Conservation (phyloP, 2,113 vertebrate genomes). For the Chinchilla lanigera region DNA sequence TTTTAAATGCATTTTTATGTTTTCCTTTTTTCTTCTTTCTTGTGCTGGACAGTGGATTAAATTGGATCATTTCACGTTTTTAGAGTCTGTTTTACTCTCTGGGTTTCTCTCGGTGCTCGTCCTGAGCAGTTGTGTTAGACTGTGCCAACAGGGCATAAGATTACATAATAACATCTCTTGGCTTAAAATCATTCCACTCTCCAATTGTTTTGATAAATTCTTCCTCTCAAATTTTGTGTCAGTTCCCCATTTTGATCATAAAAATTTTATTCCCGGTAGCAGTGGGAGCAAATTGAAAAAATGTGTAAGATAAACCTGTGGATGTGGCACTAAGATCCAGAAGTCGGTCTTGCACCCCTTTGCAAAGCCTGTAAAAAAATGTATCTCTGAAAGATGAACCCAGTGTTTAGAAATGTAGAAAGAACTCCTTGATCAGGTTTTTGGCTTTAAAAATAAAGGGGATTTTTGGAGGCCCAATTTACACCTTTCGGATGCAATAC, state of each 20-base stretch:
- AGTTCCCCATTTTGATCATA: conserved; percentile 32
- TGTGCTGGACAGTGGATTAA: conserved; percentile 1
- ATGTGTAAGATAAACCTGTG: conserved; percentile 51
- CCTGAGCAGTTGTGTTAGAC: not conserved
- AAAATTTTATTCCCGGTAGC: conserved; percentile 10
- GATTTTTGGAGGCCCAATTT: conserved; percentile 75
- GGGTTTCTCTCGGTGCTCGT: not conserved
- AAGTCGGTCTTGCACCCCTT: conserved; percentile 69
- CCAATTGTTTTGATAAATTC: conserved; percentile 17
- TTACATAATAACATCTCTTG: not conserved
- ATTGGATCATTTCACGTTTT: not conserved
- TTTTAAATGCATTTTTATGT: not conserved
- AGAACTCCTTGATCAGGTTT: conserved; percentile 82
- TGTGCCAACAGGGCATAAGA: not conserved
- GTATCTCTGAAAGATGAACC: conserved; percentile 76
- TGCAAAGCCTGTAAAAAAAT: conserved; percentile 76
- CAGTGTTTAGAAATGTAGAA: conserved; percentile 82
- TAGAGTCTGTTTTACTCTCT: not conserved
- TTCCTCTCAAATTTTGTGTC: conserved; percentile 6
- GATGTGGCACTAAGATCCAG: conserved; percentile 22
- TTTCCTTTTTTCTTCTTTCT: not conserved
- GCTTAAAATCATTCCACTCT: not conserved
- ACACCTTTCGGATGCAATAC: conserved; percentile 81
- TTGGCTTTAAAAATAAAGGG: conserved; percentile 84
- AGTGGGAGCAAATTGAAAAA: not conserved